A percentile compares a stretch with the other conserved stretches of the same genome.
phyloP scores from a whole-genome alignment of 2,888 invertebrate species.

The Apodemia zela region DNA sequence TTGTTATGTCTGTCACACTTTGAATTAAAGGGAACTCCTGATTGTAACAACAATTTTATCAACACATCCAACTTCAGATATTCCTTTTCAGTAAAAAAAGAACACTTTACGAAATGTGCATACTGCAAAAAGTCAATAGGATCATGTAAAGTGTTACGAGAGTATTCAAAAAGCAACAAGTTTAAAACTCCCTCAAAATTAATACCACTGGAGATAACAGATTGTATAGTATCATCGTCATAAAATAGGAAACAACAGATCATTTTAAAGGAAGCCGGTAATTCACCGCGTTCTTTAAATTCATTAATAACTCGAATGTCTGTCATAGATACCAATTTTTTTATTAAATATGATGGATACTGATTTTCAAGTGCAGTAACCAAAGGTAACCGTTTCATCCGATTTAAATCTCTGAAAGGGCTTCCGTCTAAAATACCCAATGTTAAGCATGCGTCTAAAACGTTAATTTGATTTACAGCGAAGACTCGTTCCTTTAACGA shows the following conservation, averaged over 20 bases:
- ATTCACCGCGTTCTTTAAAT: not conserved
- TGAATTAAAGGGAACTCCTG: not conserved
- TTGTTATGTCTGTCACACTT: not conserved
- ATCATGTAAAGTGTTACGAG: not conserved
- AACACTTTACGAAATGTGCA: not conserved
- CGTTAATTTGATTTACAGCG: slow-evolving; percentile 6
- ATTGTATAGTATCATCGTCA: not conserved
- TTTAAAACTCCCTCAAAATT: slow-evolving; percentile 4
- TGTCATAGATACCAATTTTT: slow-evolving; percentile 5
- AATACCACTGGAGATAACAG: not conserved
- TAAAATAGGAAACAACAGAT: not conserved
- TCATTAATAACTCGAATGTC: slow-evolving; percentile 13
- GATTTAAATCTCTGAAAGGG: not conserved
- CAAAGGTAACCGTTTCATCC: not conserved
- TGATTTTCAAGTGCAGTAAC: not conserved
- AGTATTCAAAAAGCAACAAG: slow-evolving; percentile 1
- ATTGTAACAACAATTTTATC: not conserved
- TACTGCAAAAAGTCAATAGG: not conserved
- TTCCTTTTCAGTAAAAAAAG: not conserved
- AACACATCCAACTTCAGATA: not conserved
- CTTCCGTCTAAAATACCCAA: slow-evolving; percentile 1
- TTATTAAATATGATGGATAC: slow-evolving; percentile 10
- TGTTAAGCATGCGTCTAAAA: slow-evolving; percentile 7
- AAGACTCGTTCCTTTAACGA: slow-evolving; percentile 10
- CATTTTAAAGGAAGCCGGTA: not conserved